Evolutionary conservation across 2,888 invertebrate species (phyloP), one percentile per base, ranked within the genome.

Genomic region (Lycia hirtaria): DNA sequence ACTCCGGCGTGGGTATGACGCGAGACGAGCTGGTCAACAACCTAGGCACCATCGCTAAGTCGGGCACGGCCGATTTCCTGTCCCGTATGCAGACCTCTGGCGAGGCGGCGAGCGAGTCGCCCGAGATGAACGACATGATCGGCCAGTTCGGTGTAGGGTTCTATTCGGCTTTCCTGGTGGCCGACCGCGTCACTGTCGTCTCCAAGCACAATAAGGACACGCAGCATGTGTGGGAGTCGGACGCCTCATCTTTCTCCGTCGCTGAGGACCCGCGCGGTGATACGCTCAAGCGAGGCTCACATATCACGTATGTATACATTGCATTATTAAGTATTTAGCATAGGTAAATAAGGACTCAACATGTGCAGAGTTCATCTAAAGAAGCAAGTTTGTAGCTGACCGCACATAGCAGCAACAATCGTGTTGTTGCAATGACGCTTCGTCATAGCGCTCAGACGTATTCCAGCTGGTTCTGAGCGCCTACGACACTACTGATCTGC

Each of bases 61-160:
- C 98, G 3, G 98, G 98, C 65, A 99, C 99, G 0, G 98, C 98
- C 1, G 98, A 99, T 87, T 99, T 99, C 91, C 93, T 99, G 65
- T 94, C 96, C 52, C 98, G 98, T 90, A 96, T 98, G 94, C 96
- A 97, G 81, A 96, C 96, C 63, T n/a, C n/a, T n/a, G 79, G 85
- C 0, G 89, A 89, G 22, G 81, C 81, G 81, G 87, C 84, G 59
- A 26, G 64, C 5, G n/a, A 70, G 68, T 76, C 79, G 32, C 94
- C 95, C 77, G 97, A 98, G 81, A 94, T 97, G 92, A 98, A 96
- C 82, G 99, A 99, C 89, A 96, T 99, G 95, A 99, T 99, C 89
- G 99, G 99, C 3, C 98, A 99, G 90, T 99, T 99, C 92, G 99
- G 99, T 81, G 99, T 99, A 68, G 99, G 99, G 59, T 99, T 99